Evolutionary conservation across 2,113 vertebrate species (phyloP).

Genomic region (Triplophysa tibetana): DNA sequence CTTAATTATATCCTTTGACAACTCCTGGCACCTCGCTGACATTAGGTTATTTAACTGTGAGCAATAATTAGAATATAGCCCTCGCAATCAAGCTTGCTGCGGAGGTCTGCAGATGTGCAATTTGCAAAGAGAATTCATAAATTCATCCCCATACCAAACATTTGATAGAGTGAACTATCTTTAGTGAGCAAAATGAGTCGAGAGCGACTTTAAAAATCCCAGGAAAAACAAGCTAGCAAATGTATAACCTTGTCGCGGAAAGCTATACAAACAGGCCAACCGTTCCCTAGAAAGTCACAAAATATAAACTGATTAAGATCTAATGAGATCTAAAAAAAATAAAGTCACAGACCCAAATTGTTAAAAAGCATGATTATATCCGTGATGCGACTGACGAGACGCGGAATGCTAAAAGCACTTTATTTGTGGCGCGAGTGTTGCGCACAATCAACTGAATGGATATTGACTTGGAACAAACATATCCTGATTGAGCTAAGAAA

Average conservation of each 20-base stretch:
- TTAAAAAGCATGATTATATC: conserved; percentile 2
- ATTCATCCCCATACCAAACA: conserved; percentile 40
- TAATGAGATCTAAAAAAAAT: not conserved
- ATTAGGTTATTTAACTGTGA: conserved; percentile 46
- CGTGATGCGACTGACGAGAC: not conserved
- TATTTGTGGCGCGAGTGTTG: conserved; percentile 32
- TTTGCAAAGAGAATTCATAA: conserved; percentile 47
- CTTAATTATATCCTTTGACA: conserved; percentile 58
- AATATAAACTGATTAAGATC: not conserved
- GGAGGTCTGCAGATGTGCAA: conserved; percentile 49
- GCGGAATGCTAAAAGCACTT: conserved; percentile 23
- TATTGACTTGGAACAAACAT: conserved; percentile 68
- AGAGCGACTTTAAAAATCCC: conserved; percentile 19
- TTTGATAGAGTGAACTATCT: conserved; percentile 21
- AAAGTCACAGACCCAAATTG: not conserved
- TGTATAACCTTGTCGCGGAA: not conserved
- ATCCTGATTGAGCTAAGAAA: conserved; percentile 74
- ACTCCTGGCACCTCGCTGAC: conserved; percentile 49
- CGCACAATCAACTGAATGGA: conserved; percentile 72
- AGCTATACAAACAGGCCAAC: not conserved
- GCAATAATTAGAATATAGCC: conserved; percentile 55
- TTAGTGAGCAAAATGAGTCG: conserved; percentile 36
- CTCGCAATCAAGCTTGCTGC: conserved; percentile 49
- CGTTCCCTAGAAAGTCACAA: not conserved
- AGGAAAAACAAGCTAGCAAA: conserved; percentile 21